A percentile compares a stretch with the other conserved stretches of the same genome.
These are phyloP conservation scores for Maniola hyperantus DNA, from an alignment of 2,888 invertebrate genomes.

Conservation along the genomic window DNA sequence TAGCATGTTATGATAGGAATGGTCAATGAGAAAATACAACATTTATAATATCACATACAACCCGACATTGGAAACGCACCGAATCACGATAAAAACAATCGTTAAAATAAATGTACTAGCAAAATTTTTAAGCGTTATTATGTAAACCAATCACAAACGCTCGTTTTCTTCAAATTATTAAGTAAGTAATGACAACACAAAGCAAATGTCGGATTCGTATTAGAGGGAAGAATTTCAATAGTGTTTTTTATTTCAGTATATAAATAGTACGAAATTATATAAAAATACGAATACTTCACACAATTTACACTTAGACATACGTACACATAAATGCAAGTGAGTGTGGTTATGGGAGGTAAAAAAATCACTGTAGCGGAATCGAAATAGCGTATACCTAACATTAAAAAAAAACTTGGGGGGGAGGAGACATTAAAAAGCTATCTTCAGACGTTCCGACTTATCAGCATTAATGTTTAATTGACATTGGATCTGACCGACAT, in stretches of 20 bases:
- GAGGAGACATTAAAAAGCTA: constrained; percentile 24
- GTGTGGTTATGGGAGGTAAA: constrained; percentile 71
- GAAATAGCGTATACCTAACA: constrained; percentile 27
- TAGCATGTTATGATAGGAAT: constrained; percentile 35
- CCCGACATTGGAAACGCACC: constrained; percentile 70
- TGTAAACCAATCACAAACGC: constrained; percentile 82
- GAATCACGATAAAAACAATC: constrained; percentile 21
- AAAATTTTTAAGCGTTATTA: constrained; percentile 62
- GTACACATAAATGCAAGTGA: constrained; percentile 78
- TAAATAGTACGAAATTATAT: constrained; percentile 21
- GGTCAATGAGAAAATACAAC: constrained; percentile 53
- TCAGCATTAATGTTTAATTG: not conserved
- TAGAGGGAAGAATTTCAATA: constrained; percentile 41
- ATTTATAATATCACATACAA: constrained; percentile 59
- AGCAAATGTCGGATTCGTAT: constrained; percentile 77
- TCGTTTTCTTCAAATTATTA: constrained; percentile 43
- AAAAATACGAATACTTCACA: constrained; percentile 39
- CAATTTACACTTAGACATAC: constrained; percentile 46
- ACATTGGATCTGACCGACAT: not conserved
- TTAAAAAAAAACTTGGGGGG: constrained; percentile 38
- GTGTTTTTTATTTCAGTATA: constrained; percentile 15
- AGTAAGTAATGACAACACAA: constrained; percentile 73
- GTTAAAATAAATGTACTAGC: constrained; percentile 46
- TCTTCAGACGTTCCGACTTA: not conserved
- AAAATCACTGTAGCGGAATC: constrained; percentile 71